phyloP scores from a whole-genome alignment of 2,888 invertebrate genomes.

The Chromoteleia sp. region DNA sequence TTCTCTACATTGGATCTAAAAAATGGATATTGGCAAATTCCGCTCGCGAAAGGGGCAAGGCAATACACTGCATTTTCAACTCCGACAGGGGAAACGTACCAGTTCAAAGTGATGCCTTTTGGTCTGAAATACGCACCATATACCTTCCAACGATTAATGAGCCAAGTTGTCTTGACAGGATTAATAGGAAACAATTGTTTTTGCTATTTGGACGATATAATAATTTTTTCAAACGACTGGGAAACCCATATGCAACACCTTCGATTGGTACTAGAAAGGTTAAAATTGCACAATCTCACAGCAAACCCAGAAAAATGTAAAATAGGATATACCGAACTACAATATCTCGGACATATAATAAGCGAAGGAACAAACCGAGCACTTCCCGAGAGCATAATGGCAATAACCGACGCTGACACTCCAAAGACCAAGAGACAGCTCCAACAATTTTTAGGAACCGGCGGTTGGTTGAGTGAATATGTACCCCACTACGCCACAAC shows the following conservation, averaged over 20 bases:
- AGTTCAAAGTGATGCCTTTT: background rate
- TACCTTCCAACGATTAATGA: constrained; percentile 58
- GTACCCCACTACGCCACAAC: background rate
- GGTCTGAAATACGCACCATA: constrained; percentile 12
- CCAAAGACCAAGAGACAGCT: constrained; percentile 38
- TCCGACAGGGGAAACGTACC: background rate
- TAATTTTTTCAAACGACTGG: constrained; percentile 58
- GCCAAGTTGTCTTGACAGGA: constrained; percentile 65
- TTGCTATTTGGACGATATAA: constrained; percentile 76
- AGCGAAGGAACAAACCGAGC: background rate
- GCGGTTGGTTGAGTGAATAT: constrained; percentile 1
- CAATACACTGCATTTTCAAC: constrained; percentile 14
- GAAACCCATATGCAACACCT: constrained; percentile 69
- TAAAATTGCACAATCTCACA: constrained; percentile 55
- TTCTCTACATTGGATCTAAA: constrained; percentile 13
- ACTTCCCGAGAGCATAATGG: constrained; percentile 8
- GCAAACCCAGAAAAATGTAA: constrained; percentile 56
- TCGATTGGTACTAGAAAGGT: constrained; percentile 65
- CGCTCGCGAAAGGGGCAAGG: too few species aligned
- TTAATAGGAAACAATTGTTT: constrained; percentile 57
- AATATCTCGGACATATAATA: constrained; percentile 72
- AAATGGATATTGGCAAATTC: constrained; percentile 25
- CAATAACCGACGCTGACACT: constrained; percentile 7
- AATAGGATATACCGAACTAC: constrained; percentile 67
- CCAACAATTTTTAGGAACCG: constrained; percentile 8